Base-by-base conservation (phyloP, 2,113 vertebrate genomes). In the Phrynosoma blainvillii region DNA sequence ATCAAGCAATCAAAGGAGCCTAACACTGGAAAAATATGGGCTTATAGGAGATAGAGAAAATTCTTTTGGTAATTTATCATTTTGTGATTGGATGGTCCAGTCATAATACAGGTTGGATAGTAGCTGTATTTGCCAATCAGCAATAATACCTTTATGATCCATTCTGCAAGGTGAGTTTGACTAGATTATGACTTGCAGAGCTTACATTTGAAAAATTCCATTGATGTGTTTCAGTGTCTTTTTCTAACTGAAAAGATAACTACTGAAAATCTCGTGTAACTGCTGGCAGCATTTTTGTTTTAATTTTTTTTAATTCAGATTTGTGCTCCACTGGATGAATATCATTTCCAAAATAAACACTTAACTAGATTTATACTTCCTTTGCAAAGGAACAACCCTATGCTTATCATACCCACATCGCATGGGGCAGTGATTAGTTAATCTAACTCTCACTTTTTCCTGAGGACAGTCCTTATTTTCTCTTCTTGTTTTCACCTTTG, bases 51-150 rank as follows among this genome's bases (percentile, higher is more conserved):
- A 10, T 42, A 36, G 74, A 88, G n/a, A n/a, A 84, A 0, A 79
- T 25, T 2, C 13, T 86, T 84, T 85, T 59, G 14, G 12, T 77
- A 85, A 88, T 66, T 76, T 36, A 66, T 76, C 18, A 65, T 66
- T 66, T 59, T 52, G 47, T 74, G 85, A 85, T 21, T 36, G 84
- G 79, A 88, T 87, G 85, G 82, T 56, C 32, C 75, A 81, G 54
- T 76, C 36, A 68, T 68, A 23, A 52, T n/a, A 0, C 7, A 74
- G 36, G 16, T 65, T 83, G 79, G 13, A 59, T 54, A 79, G 27
- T 27, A 79, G 13, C 9, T 32, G 5, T 30, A 73, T 6, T 70
- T 20, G n/a, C 78, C 32, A 87, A 86, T 1, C n/a, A 85, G 74
- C 65, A 83, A 75, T 32, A 11, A 36, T 66, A 79, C 12, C 56